Evolutionary conservation across 1,140 invertebrate genomes (phyloP), one percentile per base, ranked within the genome.

Genomic region (Hyles vespertilio): DNA sequence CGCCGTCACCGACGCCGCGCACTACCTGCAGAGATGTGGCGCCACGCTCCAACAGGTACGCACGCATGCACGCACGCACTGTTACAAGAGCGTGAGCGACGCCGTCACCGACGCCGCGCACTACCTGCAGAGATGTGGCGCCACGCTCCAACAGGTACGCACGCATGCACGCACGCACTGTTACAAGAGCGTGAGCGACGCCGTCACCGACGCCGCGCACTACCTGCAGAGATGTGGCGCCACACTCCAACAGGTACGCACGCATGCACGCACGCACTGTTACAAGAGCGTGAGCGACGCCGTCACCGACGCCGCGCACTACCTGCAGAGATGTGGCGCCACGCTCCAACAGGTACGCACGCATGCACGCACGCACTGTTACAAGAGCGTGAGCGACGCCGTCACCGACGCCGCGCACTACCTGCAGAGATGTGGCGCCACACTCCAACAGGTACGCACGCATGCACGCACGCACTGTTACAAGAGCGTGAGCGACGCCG

Each of bases 61-160:
- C 7, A n/a, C 7, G 6, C 7, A n/a, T 2, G 10, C 43, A 45
- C 6, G 43, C 22, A 22, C 22, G 22, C n/a, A n/a, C n/a, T n/a
- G n/a, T n/a, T n/a, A 92, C 48, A 56, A 69, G 3, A 86, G 91
- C 58, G 90, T 95, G 2, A 84, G 81, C 67, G 65, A 77, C 2
- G 79, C 81, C 4, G 81, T 93, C 11, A 63, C 49, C 10, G 87
- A 87, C 56, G 91, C 92, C 3, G 77, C 80, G 3, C 59, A 64
- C 0, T 81, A 91, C 60, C 74, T 92, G 6, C 53, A 11, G 0
- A 58, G 75, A 22, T 76, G 86, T 2, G 81, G 78, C 2, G 70
- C 79, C 5, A 53, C 63, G 0, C 52, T 87, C 3, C 52, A 75
- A 47, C 53, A 87, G 53, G 90, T 90, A 64, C 10, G 43, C 7